Base-by-base conservation (phyloP, 2,797 vertebrate genomes). In the Setipinna tenuifilis region DNA sequence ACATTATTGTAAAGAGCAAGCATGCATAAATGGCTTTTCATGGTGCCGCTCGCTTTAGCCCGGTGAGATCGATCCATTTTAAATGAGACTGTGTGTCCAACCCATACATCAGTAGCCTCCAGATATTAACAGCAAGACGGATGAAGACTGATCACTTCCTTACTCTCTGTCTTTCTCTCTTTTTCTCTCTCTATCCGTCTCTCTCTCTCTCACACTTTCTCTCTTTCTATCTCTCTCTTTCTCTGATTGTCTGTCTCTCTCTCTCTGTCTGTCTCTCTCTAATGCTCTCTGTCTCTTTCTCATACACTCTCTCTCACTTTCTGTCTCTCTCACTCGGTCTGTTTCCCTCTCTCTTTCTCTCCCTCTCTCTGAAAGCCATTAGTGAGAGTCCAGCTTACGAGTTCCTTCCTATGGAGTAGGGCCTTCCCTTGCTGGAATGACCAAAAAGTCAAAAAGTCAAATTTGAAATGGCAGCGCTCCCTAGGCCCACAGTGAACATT, bases 341-440 rank as follows among this genome's bases (percentile, higher is more conserved):
- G 35, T 41, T 41, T 41, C 35, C 35, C 35, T 41, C 5, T 41
- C 2, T 41, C 35, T 54, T 10, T 54, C 50, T 54, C 50, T 54
- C 50, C 50, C 16, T 28, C 41, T n/a, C 46, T 28, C 28, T n/a
- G 83, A 85, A 88, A 89, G 84, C 88, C 83, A 71, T 35, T 75
- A 54, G 48, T 23, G 31, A 75, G 16, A 50, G 2, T 58, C 41
- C 71, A 78, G 5, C 31, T 25, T 61, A 65, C 75, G 10, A 59
- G 75, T 23, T 81, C 41, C 17, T 75, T 31, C 83, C 6, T 83
- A 68, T 41, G 23, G 25, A 82, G 82, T 85, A 65, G 82, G 80
- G 54, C 87, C 83, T 78, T 85, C 41, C 2, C 50, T 54, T 54
- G 50, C 9, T 54, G 50, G 50, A 3, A 54, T 10, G 46, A 48